These are phyloP conservation scores for Drosophila affinis DNA, from an alignment of 2,888 invertebrate species.

Conservation along the genomic window DNA sequence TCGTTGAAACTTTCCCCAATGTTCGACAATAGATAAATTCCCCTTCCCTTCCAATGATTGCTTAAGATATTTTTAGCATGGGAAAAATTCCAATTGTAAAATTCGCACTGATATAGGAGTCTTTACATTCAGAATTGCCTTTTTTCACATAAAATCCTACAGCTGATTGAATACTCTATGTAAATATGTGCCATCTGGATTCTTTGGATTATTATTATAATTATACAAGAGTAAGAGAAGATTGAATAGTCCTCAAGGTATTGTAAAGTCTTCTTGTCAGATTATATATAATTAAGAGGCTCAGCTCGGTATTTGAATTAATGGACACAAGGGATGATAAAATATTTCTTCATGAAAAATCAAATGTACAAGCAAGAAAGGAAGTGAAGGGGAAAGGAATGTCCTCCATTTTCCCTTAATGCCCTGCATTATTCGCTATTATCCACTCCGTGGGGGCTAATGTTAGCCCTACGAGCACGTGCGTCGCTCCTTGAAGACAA, in stretches of 20 bases:
- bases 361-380: neutral
- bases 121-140: too few relatives aligned
- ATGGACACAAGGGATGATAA: neutral
- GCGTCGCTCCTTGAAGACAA: neutral
- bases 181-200: neutral
- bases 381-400: neutral
- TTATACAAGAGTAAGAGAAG: neutral
- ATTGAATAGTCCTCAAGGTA: neutral
- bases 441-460: neutral
- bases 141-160: neutral
- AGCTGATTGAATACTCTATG: neutral
- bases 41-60: neutral
- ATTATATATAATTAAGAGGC: neutral
- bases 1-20: neutral
- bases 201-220: neutral
- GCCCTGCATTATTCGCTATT: neutral
- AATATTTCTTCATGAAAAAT: too few relatives aligned
- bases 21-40: neutral
- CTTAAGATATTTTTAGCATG: too few relatives aligned
- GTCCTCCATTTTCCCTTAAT: neutral
- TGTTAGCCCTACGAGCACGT: neutral
- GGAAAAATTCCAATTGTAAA: too few relatives aligned
- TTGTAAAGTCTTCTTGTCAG: neutral
- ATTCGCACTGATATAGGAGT: too few relatives aligned
- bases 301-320: too few relatives aligned